phyloP scores from a whole-genome alignment of 2,888 invertebrate species.

The Adelphocoris suturalis region DNA sequence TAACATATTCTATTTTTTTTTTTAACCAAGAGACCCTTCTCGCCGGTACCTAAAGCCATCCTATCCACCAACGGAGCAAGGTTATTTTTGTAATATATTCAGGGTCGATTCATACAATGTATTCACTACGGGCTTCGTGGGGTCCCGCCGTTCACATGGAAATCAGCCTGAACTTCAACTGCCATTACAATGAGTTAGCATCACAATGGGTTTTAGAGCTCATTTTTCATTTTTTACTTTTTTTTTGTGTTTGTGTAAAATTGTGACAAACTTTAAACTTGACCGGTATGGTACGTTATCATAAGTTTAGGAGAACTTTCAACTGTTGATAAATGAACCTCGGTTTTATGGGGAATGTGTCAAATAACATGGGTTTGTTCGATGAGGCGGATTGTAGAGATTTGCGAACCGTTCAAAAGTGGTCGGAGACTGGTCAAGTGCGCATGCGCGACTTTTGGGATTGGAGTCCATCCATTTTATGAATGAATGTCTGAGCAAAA shows the following conservation, averaged over 20 bases:
- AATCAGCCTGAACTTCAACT: slow-evolving; percentile 67
- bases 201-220: slow-evolving; percentile 56
- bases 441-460: too few relatives aligned
- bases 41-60: neutral
- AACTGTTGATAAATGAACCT: neutral
- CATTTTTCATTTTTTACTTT: slow-evolving; percentile 16
- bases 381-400: neutral
- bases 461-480: too few relatives aligned
- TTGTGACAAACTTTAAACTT: neutral
- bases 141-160: slow-evolving; percentile 62
- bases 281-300: neutral
- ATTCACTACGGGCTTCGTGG: slow-evolving; percentile 32
- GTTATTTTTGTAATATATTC: slow-evolving; percentile 61
- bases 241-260: neutral
- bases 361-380: neutral
- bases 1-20: slow-evolving; percentile 20
- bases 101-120: slow-evolving; percentile 62
- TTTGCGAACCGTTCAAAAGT: neutral
- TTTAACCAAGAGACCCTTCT: neutral
- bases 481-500: too few relatives aligned
- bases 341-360: neutral
- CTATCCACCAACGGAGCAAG: neutral
- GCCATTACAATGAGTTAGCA: slow-evolving; percentile 68
- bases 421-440: too few relatives aligned
- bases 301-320: neutral